A percentile compares a stretch with the other conserved stretches of the same genome.
Conservation (phyloP, 1,140 invertebrate genomes). For the Teleogryllus occipitalis region DNA sequence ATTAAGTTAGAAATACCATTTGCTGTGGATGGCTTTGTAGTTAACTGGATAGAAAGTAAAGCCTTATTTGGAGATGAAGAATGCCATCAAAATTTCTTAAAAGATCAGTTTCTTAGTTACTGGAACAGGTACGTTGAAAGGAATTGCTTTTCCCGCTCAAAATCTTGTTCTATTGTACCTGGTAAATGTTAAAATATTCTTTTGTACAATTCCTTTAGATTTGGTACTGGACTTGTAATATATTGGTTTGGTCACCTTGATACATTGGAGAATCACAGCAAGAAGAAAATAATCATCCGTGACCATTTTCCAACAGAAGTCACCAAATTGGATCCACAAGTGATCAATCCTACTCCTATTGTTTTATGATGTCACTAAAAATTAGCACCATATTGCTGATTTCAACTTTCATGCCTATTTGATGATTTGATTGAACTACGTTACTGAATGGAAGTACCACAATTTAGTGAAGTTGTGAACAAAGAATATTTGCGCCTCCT, state of each 20-base stretch:
- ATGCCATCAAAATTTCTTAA: conserved; percentile 73
- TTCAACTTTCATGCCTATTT: no score
- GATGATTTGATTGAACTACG: no score
- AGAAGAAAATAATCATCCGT: conserved; percentile 60
- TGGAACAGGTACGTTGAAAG: conserved; percentile 63
- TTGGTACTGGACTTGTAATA: conserved; percentile 88
- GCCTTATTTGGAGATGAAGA: conserved; percentile 82
- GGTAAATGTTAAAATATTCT: no score
- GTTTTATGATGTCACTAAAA: no score
- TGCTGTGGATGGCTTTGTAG: conserved; percentile 71
- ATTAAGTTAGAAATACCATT: conserved; percentile 85
- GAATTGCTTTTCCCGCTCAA: background rate
- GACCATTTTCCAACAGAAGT: conserved; percentile 50
- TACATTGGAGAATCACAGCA: conserved; percentile 45
- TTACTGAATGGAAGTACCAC: no score
- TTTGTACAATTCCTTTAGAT: conserved; percentile 43
- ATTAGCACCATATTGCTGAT: no score
- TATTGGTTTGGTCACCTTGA: conserved; percentile 94
- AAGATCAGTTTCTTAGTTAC: conserved; percentile 81
- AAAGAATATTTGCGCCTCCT: no score
- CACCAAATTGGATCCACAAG: conserved; percentile 25
- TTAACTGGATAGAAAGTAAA: conserved; percentile 97
- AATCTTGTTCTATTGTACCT: no score
- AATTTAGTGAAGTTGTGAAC: no score
- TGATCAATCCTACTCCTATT: conserved; percentile 4